Percentiles rank a stretch among this genome's conserved stretches.
These are phyloP conservation scores for Lissonota sp. DNA, from an alignment of 2,888 invertebrate genomes.

Conservation along the genomic window DNA sequence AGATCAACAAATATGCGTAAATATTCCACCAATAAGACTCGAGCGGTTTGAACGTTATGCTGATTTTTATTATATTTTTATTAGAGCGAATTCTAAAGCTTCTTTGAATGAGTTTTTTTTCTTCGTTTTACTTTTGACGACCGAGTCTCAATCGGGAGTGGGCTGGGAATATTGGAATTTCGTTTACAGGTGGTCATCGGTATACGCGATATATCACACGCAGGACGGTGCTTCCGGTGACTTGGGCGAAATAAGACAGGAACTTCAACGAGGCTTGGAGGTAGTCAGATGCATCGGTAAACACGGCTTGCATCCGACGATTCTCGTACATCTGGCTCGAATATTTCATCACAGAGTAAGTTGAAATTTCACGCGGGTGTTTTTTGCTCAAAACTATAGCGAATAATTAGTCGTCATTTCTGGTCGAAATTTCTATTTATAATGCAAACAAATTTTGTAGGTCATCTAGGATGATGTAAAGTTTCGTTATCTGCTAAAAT, in stretches of 20 bases:
- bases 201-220: slow-evolving; percentile 88
- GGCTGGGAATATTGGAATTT: not conserved
- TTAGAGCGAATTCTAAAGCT: too few species aligned
- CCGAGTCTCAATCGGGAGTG: slow-evolving; percentile 25
- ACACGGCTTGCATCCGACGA: slow-evolving; percentile 91
- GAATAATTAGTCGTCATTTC: too few species aligned
- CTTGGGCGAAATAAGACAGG: slow-evolving; percentile 88
- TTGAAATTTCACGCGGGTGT: too few species aligned
- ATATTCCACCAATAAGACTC: too few species aligned
- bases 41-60: too few species aligned
- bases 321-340: slow-evolving; percentile 90
- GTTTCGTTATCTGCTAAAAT: too few species aligned
- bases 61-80: too few species aligned
- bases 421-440: too few species aligned
- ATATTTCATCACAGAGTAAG: slow-evolving; percentile 78
- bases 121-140: slow-evolving; percentile 21
- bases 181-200: slow-evolving; percentile 85
- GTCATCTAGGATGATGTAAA: too few species aligned
- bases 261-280: slow-evolving; percentile 92
- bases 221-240: slow-evolving; percentile 84
- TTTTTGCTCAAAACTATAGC: too few species aligned
- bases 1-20: too few species aligned
- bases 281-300: slow-evolving; percentile 92
- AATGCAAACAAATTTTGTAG: too few species aligned
- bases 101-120: slow-evolving; percentile 37